Evolutionary conservation across 2,113 vertebrate genomes (phyloP), one percentile per base, ranked within the genome.

Genomic region (Amia ocellicauda): DNA sequence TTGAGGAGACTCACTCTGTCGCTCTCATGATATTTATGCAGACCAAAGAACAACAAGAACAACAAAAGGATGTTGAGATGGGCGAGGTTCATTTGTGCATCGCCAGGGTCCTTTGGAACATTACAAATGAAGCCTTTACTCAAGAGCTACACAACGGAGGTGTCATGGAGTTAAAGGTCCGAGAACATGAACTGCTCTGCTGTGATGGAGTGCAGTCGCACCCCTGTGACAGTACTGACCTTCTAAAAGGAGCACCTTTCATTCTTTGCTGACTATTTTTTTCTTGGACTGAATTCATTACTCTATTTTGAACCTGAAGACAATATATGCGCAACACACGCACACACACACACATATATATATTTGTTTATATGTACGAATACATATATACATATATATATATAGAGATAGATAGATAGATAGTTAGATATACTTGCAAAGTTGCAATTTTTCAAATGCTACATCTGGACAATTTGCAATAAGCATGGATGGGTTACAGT

Each of bases 11-110:
- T 90, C 90, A 91, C 88, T 95, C 96, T 89, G 90, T 85, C 86
- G 86, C 85, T 81, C 84, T 86, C 87, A 90, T 83, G 81, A 86
- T 92, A 87, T 92, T 89, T 88, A 92, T 88, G 95, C 93, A 94
- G 95, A 99, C 95, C 96, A 99, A 99, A 98, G 96, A 99, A 88
- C 83, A 89, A 83, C 88, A 83, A 86, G 88, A 78, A 27, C 53
- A 55, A 74, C 64, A 65, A 80, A 80, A 40, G n/a, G n/a, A n/a
- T n/a, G n/a, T 80, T 80, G 71, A 79, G 63, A 71, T 77, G 78
- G 77, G 77, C 62, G 56, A 80, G 76, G 78, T 76, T 80, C 79
- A 74, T 49, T 71, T 60, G 76, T 69, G 70, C 56, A 76, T 75
- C 24, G 75, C 72, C 83, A 78, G 69, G 73, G 63, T 73, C 69